Evolutionary conservation across 2,113 vertebrate species (phyloP).

Genomic region (Clinocottus analis): DNA sequence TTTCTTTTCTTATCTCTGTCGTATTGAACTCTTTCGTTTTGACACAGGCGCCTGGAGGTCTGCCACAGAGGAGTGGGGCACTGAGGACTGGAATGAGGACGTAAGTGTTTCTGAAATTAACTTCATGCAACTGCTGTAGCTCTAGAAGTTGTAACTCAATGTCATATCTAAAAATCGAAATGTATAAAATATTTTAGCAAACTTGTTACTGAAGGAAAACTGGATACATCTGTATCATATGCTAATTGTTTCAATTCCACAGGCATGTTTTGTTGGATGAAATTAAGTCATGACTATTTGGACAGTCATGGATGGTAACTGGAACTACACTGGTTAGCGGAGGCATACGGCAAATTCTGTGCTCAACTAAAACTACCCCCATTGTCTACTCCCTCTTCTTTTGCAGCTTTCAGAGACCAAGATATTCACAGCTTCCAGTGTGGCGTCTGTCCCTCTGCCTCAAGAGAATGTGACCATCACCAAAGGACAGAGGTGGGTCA

Average conservation of each 20-base stretch:
- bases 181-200: not conserved
- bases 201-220: not conserved
- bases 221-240: not conserved
- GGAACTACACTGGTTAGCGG: not conserved
- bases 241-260: not conserved
- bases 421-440: conserved; percentile 98
- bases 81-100: conserved; percentile 99
- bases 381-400: conserved; percentile 5
- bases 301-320: not conserved
- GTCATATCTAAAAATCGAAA: not conserved
- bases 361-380: not conserved
- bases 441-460: conserved; percentile 91
- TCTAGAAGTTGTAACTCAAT: not conserved
- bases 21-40: conserved; percentile 68
- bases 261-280: not conserved
- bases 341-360: not conserved
- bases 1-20: conserved; percentile 55
- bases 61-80: conserved; percentile 96
- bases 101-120: conserved; percentile 82
- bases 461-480: conserved; percentile 98
- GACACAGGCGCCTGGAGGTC: conserved; percentile 92
- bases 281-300: not conserved
- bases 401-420: conserved; percentile 96
- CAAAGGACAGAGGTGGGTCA: conserved; percentile 92
- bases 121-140: conserved; percentile 3